phyloP scores from a whole-genome alignment of 2,888 invertebrate species.

The Caenorhabditis sp. region DNA sequence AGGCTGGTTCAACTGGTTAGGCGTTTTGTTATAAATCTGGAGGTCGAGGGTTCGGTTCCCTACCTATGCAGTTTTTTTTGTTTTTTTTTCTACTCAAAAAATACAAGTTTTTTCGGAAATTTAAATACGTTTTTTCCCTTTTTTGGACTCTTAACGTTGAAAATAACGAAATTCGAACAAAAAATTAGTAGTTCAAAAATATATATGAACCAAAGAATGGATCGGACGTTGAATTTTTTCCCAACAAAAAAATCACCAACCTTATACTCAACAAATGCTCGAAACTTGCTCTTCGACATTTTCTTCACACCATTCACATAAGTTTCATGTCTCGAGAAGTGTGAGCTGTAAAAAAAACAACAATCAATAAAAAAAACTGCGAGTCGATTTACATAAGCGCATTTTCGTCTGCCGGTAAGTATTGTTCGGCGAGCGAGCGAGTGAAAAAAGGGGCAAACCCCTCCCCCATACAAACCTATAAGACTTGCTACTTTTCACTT shows the following conservation, averaged over 20 bases:
- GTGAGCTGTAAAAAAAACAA: conserved; percentile 56
- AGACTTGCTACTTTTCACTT: conserved; percentile 59
- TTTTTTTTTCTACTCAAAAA: no score
- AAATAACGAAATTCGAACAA: no score
- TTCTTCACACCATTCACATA: conserved; percentile 66
- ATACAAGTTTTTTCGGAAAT: no score
- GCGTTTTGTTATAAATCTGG: no score
- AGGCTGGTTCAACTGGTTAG: no score
- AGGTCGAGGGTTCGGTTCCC: no score
- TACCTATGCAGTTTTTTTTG: no score
- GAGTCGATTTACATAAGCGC: background rate
- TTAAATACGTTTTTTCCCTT: no score
- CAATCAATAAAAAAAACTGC: background rate
- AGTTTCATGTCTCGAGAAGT: conserved; percentile 64
- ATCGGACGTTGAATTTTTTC: no score
- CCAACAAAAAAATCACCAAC: conserved; percentile 9
- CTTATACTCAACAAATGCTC: conserved; percentile 68
- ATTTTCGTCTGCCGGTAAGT: background rate
- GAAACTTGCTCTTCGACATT: conserved; percentile 60
- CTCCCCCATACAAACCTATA: conserved; percentile 50
- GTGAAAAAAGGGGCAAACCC: background rate
- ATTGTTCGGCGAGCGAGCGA: background rate
- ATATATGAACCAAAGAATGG: no score
- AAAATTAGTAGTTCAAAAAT: no score
- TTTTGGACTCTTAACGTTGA: no score